Evolutionary conservation across 2,113 vertebrate species (phyloP).

Genomic region (Pomatorhinus ruficollis): DNA sequence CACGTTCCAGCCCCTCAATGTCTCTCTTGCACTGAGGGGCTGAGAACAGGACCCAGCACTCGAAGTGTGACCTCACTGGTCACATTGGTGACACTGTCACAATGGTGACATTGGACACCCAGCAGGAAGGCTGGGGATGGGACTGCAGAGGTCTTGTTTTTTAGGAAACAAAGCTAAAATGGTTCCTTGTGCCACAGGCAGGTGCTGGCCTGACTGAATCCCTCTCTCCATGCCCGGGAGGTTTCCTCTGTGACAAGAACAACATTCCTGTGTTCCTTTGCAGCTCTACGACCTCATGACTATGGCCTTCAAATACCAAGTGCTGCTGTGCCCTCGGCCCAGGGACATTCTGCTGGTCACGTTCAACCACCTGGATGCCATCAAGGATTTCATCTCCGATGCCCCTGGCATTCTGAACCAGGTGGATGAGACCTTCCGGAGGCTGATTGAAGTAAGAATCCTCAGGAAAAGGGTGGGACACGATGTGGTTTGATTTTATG

Average conservation of each 20-base stretch:
- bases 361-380: slow-evolving; percentile 96
- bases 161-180: not conserved
- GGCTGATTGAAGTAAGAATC: slow-evolving; percentile 86
- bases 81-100: not conserved
- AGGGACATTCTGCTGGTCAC: slow-evolving; percentile 93
- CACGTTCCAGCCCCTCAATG: rapidly evolving
- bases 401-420: slow-evolving; percentile 87
- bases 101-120: not conserved
- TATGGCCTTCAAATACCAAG: slow-evolving; percentile 99
- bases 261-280: not conserved
- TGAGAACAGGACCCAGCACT: not conserved
- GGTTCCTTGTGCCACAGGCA: not conserved
- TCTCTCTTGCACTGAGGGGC: not conserved
- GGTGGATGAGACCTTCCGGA: slow-evolving; percentile 89
- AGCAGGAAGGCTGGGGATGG: not conserved
- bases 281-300: slow-evolving; percentile 99
- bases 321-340: slow-evolving; percentile 90
- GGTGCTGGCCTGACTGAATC: not conserved
- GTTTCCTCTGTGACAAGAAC: not conserved
- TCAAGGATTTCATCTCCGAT: slow-evolving; percentile 91
- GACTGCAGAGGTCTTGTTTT: not conserved
- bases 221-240: rapidly evolving
- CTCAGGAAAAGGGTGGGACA: not conserved
- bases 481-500: not conserved
- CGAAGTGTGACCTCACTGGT: not conserved